phyloP scores from a whole-genome alignment of 2,888 invertebrate species.

The Torymus aiolomorphi region DNA sequence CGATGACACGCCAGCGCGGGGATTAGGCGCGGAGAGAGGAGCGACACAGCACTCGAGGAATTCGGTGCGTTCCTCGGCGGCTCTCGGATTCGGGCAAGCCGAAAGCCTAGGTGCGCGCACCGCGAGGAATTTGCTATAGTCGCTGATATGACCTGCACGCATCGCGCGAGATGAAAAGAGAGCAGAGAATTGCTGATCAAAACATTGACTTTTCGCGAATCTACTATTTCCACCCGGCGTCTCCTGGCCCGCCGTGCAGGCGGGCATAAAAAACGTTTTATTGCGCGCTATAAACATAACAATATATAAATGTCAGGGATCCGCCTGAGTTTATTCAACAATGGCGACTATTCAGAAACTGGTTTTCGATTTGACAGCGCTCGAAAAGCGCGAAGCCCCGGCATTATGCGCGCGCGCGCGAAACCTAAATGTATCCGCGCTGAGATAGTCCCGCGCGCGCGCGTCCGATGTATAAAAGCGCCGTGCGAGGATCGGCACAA shows the following conservation, averaged over 20 bases:
- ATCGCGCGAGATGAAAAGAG: no score
- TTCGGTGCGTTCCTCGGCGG: background rate
- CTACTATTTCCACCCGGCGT: no score
- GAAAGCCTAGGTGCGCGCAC: background rate
- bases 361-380: slow-evolving; percentile 38
- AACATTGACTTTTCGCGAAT: slow-evolving; percentile 41
- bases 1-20: slow-evolving; percentile 54
- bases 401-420: background rate
- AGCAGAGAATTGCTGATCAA: slow-evolving; percentile 1
- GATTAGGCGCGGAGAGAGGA: slow-evolving; percentile 26
- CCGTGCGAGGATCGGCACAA: background rate
- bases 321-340: slow-evolving; percentile 28
- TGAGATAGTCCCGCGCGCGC: background rate
- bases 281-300: slow-evolving; percentile 37
- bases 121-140: no score
- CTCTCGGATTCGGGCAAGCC: slow-evolving; percentile 5
- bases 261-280: slow-evolving; percentile 45
- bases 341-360: slow-evolving; percentile 32
- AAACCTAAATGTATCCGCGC: no score
- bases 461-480: slow-evolving; percentile 23
- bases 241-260: background rate
- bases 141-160: background rate
- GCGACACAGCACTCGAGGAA: no score
- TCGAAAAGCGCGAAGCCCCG: slow-evolving; percentile 17
- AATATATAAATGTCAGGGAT: slow-evolving; percentile 24